A percentile compares a stretch with the other conserved stretches of the same genome.
phyloP scores from a whole-genome alignment of 2,797 vertebrate genomes.

The Ctenochaetus hawaiiensis region DNA sequence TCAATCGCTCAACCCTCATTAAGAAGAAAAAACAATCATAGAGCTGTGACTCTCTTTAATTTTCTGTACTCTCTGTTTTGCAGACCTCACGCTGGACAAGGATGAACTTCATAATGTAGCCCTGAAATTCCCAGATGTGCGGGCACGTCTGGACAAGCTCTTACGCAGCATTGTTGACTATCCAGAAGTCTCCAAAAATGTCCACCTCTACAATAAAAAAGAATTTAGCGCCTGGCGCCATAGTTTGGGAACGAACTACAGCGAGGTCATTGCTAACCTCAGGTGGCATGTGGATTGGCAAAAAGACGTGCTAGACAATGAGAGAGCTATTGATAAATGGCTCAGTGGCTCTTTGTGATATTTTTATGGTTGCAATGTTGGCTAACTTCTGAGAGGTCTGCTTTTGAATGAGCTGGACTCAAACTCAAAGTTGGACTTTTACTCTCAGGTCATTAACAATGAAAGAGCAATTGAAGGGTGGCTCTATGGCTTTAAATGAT shows the following conservation, averaged over 20 bases:
- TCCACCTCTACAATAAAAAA: conserved; percentile 92
- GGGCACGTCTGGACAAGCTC: conserved; percentile 85
- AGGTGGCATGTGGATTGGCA: conserved; percentile 96
- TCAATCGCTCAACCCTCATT: neutral
- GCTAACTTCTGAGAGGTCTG: neutral
- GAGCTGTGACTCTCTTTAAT: neutral
- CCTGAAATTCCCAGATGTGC: conserved; percentile 81
- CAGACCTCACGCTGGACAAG: conserved; percentile 91
- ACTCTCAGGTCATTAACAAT: neutral
- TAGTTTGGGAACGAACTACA: conserved; percentile 90
- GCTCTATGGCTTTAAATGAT: neutral
- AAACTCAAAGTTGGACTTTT: neutral
- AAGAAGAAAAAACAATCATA: neutral
- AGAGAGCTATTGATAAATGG: conserved; percentile 90
- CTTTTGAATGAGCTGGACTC: conserved; percentile 26
- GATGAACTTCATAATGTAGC: conserved; percentile 92
- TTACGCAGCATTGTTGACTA: conserved; percentile 90
- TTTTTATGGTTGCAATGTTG: neutral
- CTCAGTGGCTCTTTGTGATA: conserved; percentile 70
- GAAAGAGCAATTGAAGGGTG: neutral
- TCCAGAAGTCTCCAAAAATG: conserved; percentile 88
- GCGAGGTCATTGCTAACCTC: conserved; percentile 89
- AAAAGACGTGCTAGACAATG: conserved; percentile 83
- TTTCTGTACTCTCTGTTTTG: conserved; percentile 57
- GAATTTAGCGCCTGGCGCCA: conserved; percentile 90